Conservation (phyloP, 2,113 vertebrate genomes). For the Macroglossus sobrinus region DNA sequence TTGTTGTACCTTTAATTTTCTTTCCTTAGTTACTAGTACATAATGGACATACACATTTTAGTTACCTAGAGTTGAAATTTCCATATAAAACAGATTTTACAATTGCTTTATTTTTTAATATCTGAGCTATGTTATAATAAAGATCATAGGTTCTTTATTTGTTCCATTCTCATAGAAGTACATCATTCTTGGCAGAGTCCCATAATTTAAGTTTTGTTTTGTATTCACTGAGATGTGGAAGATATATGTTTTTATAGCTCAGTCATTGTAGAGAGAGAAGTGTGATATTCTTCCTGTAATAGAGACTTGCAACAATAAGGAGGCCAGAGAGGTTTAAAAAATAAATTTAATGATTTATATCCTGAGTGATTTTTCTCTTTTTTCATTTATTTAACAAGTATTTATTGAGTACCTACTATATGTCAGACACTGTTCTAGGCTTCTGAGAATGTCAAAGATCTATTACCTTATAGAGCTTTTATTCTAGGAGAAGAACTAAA, state of each 20-base stretch:
- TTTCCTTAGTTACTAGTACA: not conserved
- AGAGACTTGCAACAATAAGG: not conserved
- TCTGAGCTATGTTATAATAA: not conserved
- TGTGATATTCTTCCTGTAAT: not conserved
- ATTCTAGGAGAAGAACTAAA: not conserved
- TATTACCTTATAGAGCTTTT: not conserved
- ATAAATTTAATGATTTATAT: slow-evolving; percentile 12
- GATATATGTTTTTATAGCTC: not conserved
- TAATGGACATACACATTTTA: not conserved
- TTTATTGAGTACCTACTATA: slow-evolving; percentile 10
- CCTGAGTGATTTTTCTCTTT: not conserved
- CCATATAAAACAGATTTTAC: not conserved
- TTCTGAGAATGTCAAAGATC: slow-evolving; percentile 14
- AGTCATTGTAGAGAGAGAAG: not conserved
- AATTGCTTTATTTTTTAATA: slow-evolving; percentile 3
- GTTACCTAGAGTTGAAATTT: slow-evolving; percentile 26
- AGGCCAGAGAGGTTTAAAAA: not conserved
- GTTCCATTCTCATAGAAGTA: not conserved
- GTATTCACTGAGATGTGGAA: not conserved
- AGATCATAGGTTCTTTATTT: not conserved
- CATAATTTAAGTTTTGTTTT: not conserved
- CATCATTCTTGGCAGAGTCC: not conserved
- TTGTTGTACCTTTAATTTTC: not conserved
- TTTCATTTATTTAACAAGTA: not conserved
- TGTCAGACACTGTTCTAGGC: not conserved